phyloP scores from a whole-genome alignment of 2,113 vertebrate species.

The Globicephala melas region DNA sequence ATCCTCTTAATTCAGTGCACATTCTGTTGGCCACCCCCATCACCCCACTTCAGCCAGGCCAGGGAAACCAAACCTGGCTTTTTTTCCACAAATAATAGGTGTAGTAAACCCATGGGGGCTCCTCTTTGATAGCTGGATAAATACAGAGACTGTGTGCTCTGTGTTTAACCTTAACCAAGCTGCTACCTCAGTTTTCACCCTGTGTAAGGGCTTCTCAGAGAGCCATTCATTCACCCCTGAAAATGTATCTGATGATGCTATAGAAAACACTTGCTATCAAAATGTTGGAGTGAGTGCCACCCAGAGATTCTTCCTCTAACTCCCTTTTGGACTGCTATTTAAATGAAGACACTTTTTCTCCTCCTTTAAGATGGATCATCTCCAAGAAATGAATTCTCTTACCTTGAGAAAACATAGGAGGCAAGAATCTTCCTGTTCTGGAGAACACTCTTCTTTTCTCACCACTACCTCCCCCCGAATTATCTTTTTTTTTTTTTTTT shows the following conservation, averaged over 20 bases:
- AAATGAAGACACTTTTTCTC: conserved; percentile 1
- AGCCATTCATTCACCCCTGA: background rate
- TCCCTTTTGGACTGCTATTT: conserved; percentile 17
- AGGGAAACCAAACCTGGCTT: background rate
- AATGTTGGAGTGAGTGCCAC: background rate
- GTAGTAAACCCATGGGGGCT: background rate
- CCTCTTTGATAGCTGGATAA: background rate
- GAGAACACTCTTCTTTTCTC: conserved; percentile 12
- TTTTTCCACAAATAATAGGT: background rate
- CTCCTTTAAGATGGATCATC: background rate
- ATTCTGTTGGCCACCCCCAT: background rate
- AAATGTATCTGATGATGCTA: background rate
- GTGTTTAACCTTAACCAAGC: background rate
- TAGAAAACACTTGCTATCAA: conserved; percentile 6
- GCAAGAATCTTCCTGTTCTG: background rate
- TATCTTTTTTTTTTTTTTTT: background rate
- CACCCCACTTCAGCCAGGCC: background rate
- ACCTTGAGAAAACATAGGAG: conserved; percentile 11
- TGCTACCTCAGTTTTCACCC: background rate
- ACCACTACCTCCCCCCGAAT: background rate
- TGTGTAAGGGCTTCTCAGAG: conserved; percentile 1
- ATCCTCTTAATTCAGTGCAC: background rate
- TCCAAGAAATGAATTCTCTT: conserved; percentile 23
- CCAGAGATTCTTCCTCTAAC: background rate
- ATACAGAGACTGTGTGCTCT: background rate